These are phyloP conservation scores for Erannis defoliaria DNA, from an alignment of 2,888 invertebrate genomes.

Conservation along the genomic window DNA sequence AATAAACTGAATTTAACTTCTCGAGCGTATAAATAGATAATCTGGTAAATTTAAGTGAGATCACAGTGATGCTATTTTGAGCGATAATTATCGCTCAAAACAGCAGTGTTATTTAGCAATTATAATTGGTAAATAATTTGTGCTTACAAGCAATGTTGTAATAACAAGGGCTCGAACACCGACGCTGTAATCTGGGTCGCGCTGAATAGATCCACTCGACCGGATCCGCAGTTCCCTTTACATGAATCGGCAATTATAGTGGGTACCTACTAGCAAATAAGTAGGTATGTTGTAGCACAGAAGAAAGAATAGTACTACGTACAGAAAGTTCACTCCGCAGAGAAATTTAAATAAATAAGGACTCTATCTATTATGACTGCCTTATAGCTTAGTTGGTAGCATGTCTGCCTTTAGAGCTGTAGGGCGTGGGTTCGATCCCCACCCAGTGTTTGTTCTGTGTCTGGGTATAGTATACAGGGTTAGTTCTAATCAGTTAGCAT, in stretches of 20 bases:
- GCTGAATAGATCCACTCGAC: conserved; percentile 1
- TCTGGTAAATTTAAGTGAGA: background rate
- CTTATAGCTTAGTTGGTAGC: too few species aligned
- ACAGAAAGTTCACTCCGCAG: too few species aligned
- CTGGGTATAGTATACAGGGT: too few species aligned
- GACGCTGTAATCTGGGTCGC: conserved; percentile 9
- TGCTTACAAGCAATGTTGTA: conserved; percentile 1
- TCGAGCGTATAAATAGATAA: background rate
- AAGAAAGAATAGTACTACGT: too few species aligned
- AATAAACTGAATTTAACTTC: background rate
- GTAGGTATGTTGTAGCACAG: too few species aligned
- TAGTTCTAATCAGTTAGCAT: too few species aligned
- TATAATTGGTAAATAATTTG: too few species aligned
- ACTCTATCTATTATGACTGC: too few species aligned
- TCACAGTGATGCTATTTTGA: background rate
- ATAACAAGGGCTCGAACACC: conserved; percentile 8
- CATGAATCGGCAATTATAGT: conserved; percentile 15
- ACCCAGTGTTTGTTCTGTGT: too few species aligned
- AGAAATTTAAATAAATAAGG: too few species aligned
- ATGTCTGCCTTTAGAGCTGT: too few species aligned
- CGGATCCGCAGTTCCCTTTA: conserved; percentile 12
- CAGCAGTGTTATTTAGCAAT: background rate
- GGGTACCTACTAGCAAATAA: background rate
- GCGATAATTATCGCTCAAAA: background rate
- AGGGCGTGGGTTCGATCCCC: too few species aligned